These are phyloP conservation scores for Hydra vulgaris DNA, from an alignment of 30 jellyfish, hydroid and myxozoan genomes.

Conservation along the genomic window DNA sequence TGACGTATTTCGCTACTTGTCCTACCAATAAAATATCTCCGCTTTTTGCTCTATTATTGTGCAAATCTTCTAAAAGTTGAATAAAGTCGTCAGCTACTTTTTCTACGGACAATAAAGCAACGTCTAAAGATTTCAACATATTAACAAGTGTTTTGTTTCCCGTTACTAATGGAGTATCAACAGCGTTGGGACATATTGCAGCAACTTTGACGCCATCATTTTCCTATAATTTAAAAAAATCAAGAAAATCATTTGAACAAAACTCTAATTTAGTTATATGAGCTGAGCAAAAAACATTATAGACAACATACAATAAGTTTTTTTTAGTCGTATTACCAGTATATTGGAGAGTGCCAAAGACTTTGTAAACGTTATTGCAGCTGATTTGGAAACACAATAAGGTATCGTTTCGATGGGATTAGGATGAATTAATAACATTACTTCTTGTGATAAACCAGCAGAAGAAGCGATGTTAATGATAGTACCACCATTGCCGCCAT, in stretches of 20 bases:
- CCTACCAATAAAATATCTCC: neutral
- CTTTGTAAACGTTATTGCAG: neutral
- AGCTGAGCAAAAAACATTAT: too few relatives aligned
- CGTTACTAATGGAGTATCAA: neutral
- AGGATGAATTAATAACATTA: neutral
- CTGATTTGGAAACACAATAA: neutral
- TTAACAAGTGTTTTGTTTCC: neutral
- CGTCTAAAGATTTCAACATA: neutral
- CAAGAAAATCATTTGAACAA: neutral
- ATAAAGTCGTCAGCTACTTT: neutral
- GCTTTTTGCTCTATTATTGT: neutral
- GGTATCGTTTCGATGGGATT: neutral
- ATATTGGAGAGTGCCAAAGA: neutral
- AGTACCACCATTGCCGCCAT: conserved; percentile 21
- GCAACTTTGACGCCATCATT: neutral
- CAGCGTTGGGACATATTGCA: neutral
- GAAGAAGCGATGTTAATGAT: conserved; percentile 21
- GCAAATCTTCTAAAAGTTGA: neutral
- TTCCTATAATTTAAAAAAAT: neutral
- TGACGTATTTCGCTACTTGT: neutral
- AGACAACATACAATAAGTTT: too few relatives aligned
- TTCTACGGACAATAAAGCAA: neutral
- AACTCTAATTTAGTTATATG: neutral
- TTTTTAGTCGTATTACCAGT: too few relatives aligned
- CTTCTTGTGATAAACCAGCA: too few relatives aligned